Evolutionary conservation across 2,888 invertebrate species (phyloP), one percentile per base, ranked within the genome.

Genomic region (Drosophila ezoana): DNA sequence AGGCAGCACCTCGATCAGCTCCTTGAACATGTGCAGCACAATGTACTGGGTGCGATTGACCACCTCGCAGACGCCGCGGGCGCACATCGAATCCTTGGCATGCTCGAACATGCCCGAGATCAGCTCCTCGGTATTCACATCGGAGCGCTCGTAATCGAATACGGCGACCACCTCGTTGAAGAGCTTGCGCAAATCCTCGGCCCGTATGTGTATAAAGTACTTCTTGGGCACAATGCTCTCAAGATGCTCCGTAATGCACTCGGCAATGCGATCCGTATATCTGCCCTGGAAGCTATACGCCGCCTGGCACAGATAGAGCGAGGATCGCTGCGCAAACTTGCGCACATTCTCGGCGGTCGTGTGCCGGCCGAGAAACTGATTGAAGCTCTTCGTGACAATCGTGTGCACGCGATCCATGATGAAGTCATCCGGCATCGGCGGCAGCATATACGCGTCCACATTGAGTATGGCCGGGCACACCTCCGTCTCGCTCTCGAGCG

Each of bases 171-270:
- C 84, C 41, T 92, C 90, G 4, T 86, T 81, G 52, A 92, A 90
- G 35, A 92, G 78, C 54, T 80, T 81, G 10, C 83, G 75, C 48
- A 92, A 64, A 53, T 91, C 90, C 3, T 89, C 82, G 13, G 85
- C 79, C 6, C 84, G 83, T 6, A 92, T 76, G 62, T 89, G 82
- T 3, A 90, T 75, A 3, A 91, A 77, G 62, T 91, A 91, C 49
- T 92, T 91, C 52, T 90, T 90, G 1, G 92, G 91, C 52, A 92
- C 79, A 62, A 91, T 86, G 3, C 73, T 80, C 69, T 89, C 85
- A 47, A 92, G 72, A 35, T 90, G 90, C 23, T 90, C 89, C 2
- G 90, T 84, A 11, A 92, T 79, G 53, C 90, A 90, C 18, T 88
- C 90, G 38, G 91, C 80, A 5, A 91, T 89, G 35, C 90, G 88